These are phyloP conservation scores for Colossoma macropomum DNA, from an alignment of 2,113 vertebrate species.

Conservation along the genomic window DNA sequence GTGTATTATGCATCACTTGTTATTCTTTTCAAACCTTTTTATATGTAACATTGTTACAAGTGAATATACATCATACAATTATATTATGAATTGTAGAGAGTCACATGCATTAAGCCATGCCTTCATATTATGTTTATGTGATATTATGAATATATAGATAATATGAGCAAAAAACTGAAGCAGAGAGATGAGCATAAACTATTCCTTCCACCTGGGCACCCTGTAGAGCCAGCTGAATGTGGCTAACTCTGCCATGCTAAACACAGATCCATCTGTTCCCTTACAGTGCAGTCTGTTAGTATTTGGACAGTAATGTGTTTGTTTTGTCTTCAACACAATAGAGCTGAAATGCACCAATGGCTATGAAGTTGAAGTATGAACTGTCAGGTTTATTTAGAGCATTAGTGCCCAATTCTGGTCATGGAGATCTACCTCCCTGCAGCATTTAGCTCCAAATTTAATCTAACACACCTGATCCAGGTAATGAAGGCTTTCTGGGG, in stretches of 20 bases:
- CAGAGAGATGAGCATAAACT: not conserved
- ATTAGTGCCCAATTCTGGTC: no score
- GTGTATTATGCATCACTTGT: no score
- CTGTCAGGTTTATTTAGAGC: not conserved
- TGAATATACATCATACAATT: no score
- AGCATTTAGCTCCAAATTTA: no score
- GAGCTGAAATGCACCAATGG: not conserved
- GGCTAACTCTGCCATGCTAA: not conserved
- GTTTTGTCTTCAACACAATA: not conserved
- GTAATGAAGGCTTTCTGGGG: no score
- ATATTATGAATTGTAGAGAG: not conserved
- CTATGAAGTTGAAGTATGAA: not conserved
- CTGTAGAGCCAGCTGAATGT: not conserved
- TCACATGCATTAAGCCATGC: not conserved
- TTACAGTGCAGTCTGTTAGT: not conserved
- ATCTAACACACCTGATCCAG: no score
- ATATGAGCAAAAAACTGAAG: no score
- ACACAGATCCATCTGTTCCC: not conserved
- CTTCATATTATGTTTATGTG: not conserved
- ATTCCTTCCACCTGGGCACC: conserved; percentile 2
- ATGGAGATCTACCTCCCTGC: no score
- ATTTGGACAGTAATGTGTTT: not conserved
- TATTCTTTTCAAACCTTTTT: no score
- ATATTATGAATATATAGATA: not conserved
- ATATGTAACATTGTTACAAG: no score